phyloP scores from a whole-genome alignment of 2,113 vertebrate species.

The Cnemophilus loriae region DNA sequence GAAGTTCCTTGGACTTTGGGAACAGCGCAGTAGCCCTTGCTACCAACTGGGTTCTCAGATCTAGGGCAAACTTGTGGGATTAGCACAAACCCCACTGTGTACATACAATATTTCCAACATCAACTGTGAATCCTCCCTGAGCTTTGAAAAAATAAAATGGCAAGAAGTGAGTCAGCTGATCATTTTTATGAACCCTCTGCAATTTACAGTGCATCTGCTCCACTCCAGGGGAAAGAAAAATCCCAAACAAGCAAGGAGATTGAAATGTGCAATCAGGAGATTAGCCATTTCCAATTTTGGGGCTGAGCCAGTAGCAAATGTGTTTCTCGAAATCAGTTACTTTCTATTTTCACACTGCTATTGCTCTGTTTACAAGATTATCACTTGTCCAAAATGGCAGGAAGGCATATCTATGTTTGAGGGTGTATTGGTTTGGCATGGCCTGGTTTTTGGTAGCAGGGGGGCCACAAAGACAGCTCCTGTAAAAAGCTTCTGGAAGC shows the following conservation, averaged over 20 bases:
- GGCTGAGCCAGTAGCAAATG: background rate
- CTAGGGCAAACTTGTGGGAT: background rate
- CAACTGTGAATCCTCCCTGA: background rate
- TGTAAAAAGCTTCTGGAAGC: too few species aligned
- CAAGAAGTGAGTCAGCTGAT: background rate
- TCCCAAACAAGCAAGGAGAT: background rate
- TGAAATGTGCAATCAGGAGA: background rate
- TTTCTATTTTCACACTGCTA: background rate
- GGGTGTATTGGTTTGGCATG: too few species aligned
- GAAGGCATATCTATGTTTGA: background rate
- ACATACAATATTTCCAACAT: accelerated
- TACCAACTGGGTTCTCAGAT: background rate
- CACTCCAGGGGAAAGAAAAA: background rate
- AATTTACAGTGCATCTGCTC: background rate
- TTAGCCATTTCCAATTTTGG: background rate
- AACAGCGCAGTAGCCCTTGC: background rate
- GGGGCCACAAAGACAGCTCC: too few species aligned
- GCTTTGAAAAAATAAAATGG: background rate
- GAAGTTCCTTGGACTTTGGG: background rate
- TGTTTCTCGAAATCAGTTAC: background rate
- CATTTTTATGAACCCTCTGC: background rate
- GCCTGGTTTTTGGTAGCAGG: too few species aligned
- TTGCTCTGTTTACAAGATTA: background rate
- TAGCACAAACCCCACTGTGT: background rate
- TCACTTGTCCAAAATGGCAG: background rate